phyloP scores from a whole-genome alignment of 2,113 vertebrate species.

The Tretioscincus oriximinensis region DNA sequence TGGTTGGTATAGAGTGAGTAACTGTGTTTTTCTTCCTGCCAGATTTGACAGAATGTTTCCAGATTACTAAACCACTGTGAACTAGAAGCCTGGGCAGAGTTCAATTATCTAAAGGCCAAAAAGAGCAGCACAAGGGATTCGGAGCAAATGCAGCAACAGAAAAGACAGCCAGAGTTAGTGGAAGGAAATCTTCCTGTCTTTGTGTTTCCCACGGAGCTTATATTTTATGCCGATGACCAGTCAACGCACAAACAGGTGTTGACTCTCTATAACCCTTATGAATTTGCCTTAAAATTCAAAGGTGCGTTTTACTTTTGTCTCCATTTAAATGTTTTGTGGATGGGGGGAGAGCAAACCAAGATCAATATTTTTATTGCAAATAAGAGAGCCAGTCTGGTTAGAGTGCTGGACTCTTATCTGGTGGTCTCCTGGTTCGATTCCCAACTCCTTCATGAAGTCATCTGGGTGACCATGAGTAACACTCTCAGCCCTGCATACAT shows the following conservation, averaged over 20 bases:
- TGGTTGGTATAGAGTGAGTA: too few species aligned
- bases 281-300: conserved; percentile 99
- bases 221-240: conserved; percentile 98
- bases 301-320: conserved; percentile 80
- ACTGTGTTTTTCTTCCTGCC: conserved; percentile 28
- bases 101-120: conserved; percentile 71
- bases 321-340: conserved; percentile 53
- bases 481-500: too few species aligned
- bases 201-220: conserved; percentile 95
- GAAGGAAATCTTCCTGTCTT: conserved; percentile 99
- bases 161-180: conserved; percentile 96
- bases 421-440: too few species aligned
- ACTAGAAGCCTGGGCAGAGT: conserved; percentile 67
- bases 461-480: too few species aligned
- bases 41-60: conserved; percentile 81
- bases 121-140: conserved; percentile 79
- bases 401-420: too few species aligned
- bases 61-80: conserved; percentile 74
- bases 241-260: conserved; percentile 97
- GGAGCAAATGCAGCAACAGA: conserved; percentile 98
- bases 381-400: too few species aligned
- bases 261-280: conserved; percentile 98
- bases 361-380: too few species aligned
- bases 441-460: too few species aligned
- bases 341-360: conserved; percentile 1